A percentile compares a stretch with the other conserved stretches of the same genome.
These are phyloP conservation scores for Globodera rostochiensis DNA, from an alignment of 1,140 invertebrate species.

Conservation along the genomic window DNA sequence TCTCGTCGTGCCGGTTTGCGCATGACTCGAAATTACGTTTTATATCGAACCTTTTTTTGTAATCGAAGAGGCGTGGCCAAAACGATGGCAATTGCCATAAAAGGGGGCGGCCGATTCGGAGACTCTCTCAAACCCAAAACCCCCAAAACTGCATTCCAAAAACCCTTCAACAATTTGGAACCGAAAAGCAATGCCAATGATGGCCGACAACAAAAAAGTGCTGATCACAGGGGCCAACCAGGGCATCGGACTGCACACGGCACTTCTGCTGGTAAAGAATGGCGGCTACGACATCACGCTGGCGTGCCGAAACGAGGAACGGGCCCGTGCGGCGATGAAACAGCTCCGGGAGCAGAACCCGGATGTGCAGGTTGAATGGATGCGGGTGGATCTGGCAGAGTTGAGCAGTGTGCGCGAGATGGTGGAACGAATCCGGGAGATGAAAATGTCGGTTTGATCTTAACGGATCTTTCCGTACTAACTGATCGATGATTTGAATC, in stretches of 20 bases:
- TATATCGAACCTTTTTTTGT: background rate
- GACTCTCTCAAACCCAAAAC: background rate
- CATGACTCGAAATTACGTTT: background rate
- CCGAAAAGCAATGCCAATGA: background rate
- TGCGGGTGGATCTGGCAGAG: conserved; percentile 29
- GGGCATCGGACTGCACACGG: conserved; percentile 43
- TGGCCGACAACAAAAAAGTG: conserved; percentile 28
- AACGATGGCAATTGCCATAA: background rate
- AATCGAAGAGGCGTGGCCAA: background rate
- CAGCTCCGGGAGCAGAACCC: conserved; percentile 23
- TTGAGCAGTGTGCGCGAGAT: conserved; percentile 24
- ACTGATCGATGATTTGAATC: no score
- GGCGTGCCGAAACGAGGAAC: conserved; percentile 40
- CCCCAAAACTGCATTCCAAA: background rate
- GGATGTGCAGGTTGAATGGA: conserved; percentile 16
- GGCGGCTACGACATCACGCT: conserved; percentile 46
- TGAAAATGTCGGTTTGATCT: background rate
- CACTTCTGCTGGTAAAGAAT: conserved; percentile 31
- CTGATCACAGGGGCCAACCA: conserved; percentile 47
- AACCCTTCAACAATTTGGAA: background rate
- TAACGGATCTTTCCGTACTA: no score
- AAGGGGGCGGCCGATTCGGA: background rate
- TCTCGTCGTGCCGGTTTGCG: background rate
- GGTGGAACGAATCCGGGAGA: conserved; percentile 15
- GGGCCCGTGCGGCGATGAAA: conserved; percentile 30